Percentiles rank a stretch among this genome's conserved stretches.
phyloP scores from a whole-genome alignment of 1,140 invertebrate genomes.

The Lordiphosa stackelbergi region DNA sequence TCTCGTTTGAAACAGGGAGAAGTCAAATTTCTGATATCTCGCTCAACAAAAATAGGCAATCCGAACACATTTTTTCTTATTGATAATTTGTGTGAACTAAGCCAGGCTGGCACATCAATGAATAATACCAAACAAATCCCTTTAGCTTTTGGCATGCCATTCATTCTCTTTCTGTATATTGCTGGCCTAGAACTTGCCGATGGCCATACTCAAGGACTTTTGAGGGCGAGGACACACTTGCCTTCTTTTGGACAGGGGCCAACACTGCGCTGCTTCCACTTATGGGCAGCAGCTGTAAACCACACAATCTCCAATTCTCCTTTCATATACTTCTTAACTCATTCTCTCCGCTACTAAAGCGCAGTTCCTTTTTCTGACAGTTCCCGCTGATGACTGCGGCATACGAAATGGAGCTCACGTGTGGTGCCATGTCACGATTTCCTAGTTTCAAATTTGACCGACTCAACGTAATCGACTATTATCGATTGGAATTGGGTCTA shows the following conservation, averaged over 20 bases:
- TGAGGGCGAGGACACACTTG: conserved; percentile 32
- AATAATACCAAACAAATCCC: conserved; percentile 11
- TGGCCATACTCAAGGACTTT: conserved; percentile 33
- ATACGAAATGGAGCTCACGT: conserved; percentile 21
- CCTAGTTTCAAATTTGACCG: conserved; percentile 47
- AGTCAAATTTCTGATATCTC: background rate
- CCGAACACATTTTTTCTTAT: background rate
- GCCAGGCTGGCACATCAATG: conserved; percentile 6
- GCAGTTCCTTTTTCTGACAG: conserved; percentile 45
- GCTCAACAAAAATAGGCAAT: background rate
- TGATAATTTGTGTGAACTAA: conserved; percentile 8
- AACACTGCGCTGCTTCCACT: background rate
- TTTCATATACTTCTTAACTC: conserved; percentile 3
- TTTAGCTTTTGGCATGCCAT: conserved; percentile 1
- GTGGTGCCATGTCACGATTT: conserved; percentile 42
- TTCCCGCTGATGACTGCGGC: conserved; percentile 43
- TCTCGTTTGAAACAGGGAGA: background rate
- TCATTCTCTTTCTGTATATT: conserved; percentile 5
- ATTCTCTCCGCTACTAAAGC: conserved; percentile 2
- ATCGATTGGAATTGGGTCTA: conserved; percentile 34
- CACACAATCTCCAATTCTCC: conserved; percentile 3
- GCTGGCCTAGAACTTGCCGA: conserved; percentile 50
- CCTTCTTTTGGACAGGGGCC: conserved; percentile 5
- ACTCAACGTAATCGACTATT: conserved; percentile 47
- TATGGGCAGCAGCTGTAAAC: conserved; percentile 24